Percentiles rank a stretch among this genome's conserved stretches.
phyloP scores from a whole-genome alignment of 2,113 vertebrate species.

The Alethe castanea region DNA sequence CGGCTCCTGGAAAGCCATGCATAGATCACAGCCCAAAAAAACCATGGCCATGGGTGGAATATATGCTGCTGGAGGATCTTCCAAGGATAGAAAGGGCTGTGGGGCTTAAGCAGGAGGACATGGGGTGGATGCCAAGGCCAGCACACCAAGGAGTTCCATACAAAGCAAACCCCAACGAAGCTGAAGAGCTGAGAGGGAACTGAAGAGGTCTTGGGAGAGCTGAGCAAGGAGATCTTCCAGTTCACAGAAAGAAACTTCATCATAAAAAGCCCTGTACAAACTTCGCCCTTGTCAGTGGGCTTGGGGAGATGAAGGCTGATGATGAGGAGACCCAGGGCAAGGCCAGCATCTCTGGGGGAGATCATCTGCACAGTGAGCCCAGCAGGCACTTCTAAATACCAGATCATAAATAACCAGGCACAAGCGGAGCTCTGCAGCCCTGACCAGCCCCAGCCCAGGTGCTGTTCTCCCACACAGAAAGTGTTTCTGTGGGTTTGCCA shows the following conservation, averaged over 20 bases:
- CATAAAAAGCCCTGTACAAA: not conserved
- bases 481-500: constrained; percentile 42
- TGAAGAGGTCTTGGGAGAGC: not conserved
- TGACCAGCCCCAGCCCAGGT: not conserved
- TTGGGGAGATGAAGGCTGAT: not conserved
- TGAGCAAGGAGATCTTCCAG: not conserved
- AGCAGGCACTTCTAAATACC: not conserved
- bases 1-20: rapidly evolving
- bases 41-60: not conserved
- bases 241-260: not conserved
- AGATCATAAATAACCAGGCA: not conserved
- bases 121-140: not conserved
- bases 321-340: not conserved
- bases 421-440: not conserved
- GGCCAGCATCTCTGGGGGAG: not conserved
- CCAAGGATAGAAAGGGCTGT: not conserved
- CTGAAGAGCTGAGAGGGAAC: not conserved
- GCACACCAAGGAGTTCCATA: not conserved
- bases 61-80: not conserved
- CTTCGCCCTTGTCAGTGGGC: not conserved
- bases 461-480: not conserved
- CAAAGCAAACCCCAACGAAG: not conserved
- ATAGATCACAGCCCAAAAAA: not conserved
- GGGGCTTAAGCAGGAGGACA: not conserved
- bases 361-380: not conserved